Conservation (phyloP, 2,113 vertebrate species). For the Connochaetes taurinus region DNA sequence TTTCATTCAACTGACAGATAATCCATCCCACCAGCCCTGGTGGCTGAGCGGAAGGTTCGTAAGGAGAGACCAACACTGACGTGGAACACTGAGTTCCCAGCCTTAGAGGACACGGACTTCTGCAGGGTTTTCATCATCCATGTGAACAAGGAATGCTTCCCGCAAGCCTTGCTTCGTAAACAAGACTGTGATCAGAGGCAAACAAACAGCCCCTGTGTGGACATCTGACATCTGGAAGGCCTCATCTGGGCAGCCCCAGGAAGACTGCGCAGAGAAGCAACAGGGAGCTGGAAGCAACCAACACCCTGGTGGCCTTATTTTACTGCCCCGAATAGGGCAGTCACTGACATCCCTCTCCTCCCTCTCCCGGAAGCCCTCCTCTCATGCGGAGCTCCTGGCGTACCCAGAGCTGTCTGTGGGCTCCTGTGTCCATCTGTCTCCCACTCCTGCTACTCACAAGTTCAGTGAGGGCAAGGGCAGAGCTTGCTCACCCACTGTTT, state of each 20-base stretch:
- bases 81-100: neutral
- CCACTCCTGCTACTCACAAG: neutral
- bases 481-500: neutral
- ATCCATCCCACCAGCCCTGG: neutral
- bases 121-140: constrained; percentile 6
- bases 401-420: neutral
- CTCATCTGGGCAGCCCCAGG: neutral
- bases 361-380: neutral
- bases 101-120: neutral
- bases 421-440: neutral
- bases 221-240: constrained; percentile 19
- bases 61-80: neutral
- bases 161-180: constrained; percentile 27
- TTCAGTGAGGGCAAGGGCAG: neutral
- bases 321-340: neutral
- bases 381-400: neutral
- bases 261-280: neutral
- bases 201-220: constrained; percentile 26
- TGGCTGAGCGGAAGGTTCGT: neutral
- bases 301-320: neutral
- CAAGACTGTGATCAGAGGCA: constrained; percentile 42
- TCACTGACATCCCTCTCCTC: neutral
- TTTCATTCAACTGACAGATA: constrained; percentile 10
- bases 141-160: constrained; percentile 35
- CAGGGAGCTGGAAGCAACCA: neutral